A percentile compares a stretch with the other conserved stretches of the same genome.
phyloP scores from a whole-genome alignment of 2,797 vertebrate genomes.

The Carduelis carduelis region DNA sequence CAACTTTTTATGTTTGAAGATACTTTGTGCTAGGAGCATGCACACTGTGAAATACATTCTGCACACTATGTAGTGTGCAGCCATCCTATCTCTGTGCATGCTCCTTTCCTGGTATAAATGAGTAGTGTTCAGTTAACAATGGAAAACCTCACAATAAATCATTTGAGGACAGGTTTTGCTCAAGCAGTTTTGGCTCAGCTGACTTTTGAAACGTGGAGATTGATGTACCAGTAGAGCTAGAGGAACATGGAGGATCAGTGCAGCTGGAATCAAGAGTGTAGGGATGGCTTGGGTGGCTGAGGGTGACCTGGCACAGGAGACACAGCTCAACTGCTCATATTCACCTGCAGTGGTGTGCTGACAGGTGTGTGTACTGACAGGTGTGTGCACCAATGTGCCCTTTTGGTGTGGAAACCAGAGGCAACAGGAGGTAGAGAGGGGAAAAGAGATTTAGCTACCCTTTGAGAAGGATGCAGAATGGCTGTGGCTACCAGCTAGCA shows the following conservation, averaged over 20 bases:
- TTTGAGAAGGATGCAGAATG: neutral
- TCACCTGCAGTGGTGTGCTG: neutral
- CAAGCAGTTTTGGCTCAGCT: neutral
- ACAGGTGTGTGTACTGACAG: neutral
- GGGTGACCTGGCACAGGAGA: neutral
- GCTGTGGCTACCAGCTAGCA: neutral
- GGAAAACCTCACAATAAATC: neutral
- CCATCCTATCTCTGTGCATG: neutral
- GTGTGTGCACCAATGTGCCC: neutral
- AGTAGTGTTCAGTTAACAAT: neutral
- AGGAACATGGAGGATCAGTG: fast-evolving
- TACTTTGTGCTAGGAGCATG: neutral
- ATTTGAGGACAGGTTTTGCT: neutral
- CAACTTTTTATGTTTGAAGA: neutral
- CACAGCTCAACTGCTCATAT: neutral
- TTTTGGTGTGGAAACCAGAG: neutral
- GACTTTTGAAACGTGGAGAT: neutral
- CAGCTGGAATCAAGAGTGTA: neutral
- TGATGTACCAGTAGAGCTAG: neutral
- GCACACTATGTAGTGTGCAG: neutral
- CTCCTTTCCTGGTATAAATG: neutral
- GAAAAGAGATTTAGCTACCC: neutral
- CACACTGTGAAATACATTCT: neutral
- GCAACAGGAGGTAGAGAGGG: neutral
- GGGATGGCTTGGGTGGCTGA: fast-evolving